Evolutionary conservation across 2,113 vertebrate species (phyloP).

Genomic region (Epinephelus lanceolatus): DNA sequence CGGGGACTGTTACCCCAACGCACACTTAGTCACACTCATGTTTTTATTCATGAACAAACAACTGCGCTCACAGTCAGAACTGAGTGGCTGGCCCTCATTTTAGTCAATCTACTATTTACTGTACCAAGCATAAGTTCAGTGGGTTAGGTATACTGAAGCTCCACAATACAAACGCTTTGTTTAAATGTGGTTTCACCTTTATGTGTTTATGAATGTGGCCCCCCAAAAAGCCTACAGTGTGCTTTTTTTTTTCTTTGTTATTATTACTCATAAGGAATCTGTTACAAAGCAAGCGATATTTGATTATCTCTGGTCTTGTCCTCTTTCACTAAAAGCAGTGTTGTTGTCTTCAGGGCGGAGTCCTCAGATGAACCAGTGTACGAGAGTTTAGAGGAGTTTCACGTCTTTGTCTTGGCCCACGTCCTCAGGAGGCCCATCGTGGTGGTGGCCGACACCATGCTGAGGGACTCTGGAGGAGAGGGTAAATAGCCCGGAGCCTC

Average conservation of each 20-base stretch:
- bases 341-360: constrained; percentile 83
- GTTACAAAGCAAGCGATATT: neutral
- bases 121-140: neutral
- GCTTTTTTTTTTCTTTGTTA: neutral
- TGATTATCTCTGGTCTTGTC: neutral
- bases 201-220: neutral
- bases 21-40: constrained; percentile 53
- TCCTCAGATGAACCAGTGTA: constrained; percentile 95
- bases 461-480: constrained; percentile 96
- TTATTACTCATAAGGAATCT: neutral
- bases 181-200: neutral
- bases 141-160: neutral
- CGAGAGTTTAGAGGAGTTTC: constrained; percentile 97
- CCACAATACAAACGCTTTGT: neutral
- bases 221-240: neutral
- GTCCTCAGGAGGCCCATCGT: constrained; percentile 94
- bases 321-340: neutral
- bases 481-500: constrained; percentile 77
- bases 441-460: constrained; percentile 98
- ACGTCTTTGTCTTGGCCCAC: constrained; percentile 95
- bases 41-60: constrained; percentile 66
- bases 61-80: constrained; percentile 24
- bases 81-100: constrained; percentile 28
- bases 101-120: constrained; percentile 40
- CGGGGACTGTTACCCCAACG: constrained; percentile 53